Percentiles rank a stretch among this genome's conserved stretches.
phyloP scores from a whole-genome alignment of 1,140 invertebrate genomes.

The Sesamia nonagrioides region DNA sequence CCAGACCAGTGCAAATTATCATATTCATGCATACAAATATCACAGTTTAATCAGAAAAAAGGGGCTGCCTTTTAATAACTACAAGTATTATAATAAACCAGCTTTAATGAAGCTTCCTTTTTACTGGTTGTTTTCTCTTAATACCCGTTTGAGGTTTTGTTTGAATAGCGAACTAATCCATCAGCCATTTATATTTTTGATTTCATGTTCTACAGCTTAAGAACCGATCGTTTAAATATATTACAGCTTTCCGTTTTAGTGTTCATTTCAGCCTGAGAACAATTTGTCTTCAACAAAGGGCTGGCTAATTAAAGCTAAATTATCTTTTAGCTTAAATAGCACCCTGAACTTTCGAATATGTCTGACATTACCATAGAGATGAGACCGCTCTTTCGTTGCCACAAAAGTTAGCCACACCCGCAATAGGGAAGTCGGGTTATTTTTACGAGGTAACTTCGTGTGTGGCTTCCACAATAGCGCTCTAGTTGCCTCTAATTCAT shows the following conservation, averaged over 20 bases:
- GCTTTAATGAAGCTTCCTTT: constrained; percentile 23
- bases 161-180: not conserved
- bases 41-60: not conserved
- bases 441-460: constrained; percentile 52
- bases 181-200: no score
- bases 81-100: constrained; percentile 25
- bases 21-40: no score
- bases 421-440: constrained; percentile 51
- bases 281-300: constrained; percentile 1
- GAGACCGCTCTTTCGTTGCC: constrained; percentile 40
- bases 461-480: constrained; percentile 45
- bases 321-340: not conserved
- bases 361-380: constrained; percentile 44
- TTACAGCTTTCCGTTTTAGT: not conserved
- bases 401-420: constrained; percentile 32
- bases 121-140: constrained; percentile 9
- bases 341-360: constrained; percentile 31
- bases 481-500: constrained; percentile 47
- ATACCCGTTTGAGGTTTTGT: not conserved
- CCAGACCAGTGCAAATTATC: no score
- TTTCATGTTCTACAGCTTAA: not conserved
- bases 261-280: not conserved
- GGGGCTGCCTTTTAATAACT: constrained; percentile 19
- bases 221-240: not conserved
- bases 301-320: constrained; percentile 25